Evolutionary conservation across 2,113 vertebrate genomes (phyloP).

Genomic region (Phalacrocorax brasilianus): DNA sequence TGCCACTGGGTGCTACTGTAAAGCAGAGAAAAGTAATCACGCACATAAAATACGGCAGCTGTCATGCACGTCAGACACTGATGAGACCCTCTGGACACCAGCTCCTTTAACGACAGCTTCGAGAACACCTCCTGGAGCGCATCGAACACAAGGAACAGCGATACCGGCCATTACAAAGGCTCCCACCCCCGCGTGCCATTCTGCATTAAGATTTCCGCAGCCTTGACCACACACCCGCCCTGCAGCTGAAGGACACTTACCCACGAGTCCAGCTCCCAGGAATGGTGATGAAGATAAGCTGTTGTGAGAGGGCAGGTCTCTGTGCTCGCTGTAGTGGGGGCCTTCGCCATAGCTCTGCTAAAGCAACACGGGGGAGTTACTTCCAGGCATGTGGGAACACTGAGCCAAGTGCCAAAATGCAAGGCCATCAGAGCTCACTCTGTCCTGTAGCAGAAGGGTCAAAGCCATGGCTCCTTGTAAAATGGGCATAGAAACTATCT

Average conservation of each 20-base stretch:
- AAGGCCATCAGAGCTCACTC: not conserved
- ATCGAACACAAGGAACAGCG: not conserved
- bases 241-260: constrained; percentile 69
- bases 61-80: not conserved
- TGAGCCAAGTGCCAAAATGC: accelerated
- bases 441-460: not conserved
- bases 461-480: not conserved
- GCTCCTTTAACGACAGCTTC: not conserved
- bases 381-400: accelerated
- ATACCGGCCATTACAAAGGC: accelerated
- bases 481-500: not conserved
- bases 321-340: constrained; percentile 86
- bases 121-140: not conserved
- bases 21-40: not conserved
- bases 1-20: not conserved
- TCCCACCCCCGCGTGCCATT: not conserved
- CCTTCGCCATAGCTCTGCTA: constrained; percentile 87
- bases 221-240: accelerated
- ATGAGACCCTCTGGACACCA: not conserved
- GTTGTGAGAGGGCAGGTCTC: constrained; percentile 79
- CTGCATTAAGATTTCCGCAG: too few relatives aligned
- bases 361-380: not conserved
- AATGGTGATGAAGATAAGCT: constrained; percentile 84
- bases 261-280: constrained; percentile 88
- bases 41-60: accelerated